A percentile compares a stretch with the other conserved stretches of the same genome.
These are phyloP conservation scores for Apamea monoglypha DNA, from an alignment of 2,888 invertebrate genomes.

Conservation along the genomic window DNA sequence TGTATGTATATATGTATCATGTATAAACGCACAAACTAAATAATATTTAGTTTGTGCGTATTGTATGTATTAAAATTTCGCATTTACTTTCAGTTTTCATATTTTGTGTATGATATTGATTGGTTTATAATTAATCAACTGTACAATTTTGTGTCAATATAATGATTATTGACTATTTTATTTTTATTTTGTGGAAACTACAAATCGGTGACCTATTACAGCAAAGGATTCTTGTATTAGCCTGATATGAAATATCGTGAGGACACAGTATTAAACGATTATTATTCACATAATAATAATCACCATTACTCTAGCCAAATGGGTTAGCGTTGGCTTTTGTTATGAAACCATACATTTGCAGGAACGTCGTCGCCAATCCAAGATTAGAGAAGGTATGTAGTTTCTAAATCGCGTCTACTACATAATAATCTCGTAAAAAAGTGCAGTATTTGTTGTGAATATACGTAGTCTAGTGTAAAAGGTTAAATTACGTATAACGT, in stretches of 20 bases:
- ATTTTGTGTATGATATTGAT: conserved; percentile 33
- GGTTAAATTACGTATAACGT: neutral
- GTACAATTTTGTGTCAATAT: conserved; percentile 50
- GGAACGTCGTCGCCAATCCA: neutral
- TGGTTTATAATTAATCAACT: conserved; percentile 41
- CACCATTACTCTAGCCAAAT: neutral
- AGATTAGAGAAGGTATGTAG: neutral
- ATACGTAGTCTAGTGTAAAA: neutral
- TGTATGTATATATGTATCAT: conserved; percentile 25
- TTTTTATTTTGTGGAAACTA: conserved; percentile 39
- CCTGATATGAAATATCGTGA: neutral
- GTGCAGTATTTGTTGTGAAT: neutral
- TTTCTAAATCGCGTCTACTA: neutral
- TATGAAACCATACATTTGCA: neutral
- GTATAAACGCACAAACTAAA: too few relatives aligned
- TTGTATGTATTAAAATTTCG: conserved; percentile 33
- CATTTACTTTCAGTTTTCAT: conserved; percentile 45
- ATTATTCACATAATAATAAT: neutral
- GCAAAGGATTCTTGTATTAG: neutral
- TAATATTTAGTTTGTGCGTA: conserved; percentile 21
- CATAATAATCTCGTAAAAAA: neutral
- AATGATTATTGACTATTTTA: conserved; percentile 46
- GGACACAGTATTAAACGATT: neutral
- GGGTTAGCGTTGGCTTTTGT: neutral
- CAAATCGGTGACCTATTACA: neutral